Percentiles rank a stretch among this genome's conserved stretches.
phyloP scores from a whole-genome alignment of 2,797 vertebrate species.

The Limosa lapponica region DNA sequence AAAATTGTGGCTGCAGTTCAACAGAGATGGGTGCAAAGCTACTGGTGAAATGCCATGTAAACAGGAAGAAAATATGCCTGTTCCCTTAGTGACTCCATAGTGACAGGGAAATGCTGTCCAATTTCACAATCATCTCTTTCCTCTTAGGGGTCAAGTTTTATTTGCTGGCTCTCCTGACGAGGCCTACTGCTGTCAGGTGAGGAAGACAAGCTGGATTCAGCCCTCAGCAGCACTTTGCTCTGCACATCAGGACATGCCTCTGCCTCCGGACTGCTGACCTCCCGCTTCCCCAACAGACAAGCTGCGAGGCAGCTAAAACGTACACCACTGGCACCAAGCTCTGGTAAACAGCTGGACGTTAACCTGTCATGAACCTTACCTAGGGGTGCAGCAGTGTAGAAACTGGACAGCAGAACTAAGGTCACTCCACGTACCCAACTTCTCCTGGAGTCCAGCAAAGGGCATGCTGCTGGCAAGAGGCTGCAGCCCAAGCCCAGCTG shows the following conservation, averaged over 20 bases:
- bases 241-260: background rate
- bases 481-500: background rate
- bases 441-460: background rate
- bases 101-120: background rate
- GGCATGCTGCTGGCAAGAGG: background rate
- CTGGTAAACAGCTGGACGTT: background rate
- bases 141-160: background rate
- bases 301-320: background rate
- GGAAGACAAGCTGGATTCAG: background rate
- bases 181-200: background rate
- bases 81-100: constrained; percentile 46
- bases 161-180: background rate
- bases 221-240: background rate
- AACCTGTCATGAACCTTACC: background rate
- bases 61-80: constrained; percentile 38
- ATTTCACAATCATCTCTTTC: background rate
- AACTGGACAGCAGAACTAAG: background rate
- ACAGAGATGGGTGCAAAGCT: background rate
- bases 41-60: background rate
- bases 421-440: rapidly evolving
- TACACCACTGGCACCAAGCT: background rate
- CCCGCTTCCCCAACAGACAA: background rate
- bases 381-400: background rate
- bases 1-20: background rate
- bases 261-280: background rate